These are phyloP conservation scores for Brachyhypopomus occidentalis DNA, from an alignment of 2,113 vertebrate species.

Conservation along the genomic window DNA sequence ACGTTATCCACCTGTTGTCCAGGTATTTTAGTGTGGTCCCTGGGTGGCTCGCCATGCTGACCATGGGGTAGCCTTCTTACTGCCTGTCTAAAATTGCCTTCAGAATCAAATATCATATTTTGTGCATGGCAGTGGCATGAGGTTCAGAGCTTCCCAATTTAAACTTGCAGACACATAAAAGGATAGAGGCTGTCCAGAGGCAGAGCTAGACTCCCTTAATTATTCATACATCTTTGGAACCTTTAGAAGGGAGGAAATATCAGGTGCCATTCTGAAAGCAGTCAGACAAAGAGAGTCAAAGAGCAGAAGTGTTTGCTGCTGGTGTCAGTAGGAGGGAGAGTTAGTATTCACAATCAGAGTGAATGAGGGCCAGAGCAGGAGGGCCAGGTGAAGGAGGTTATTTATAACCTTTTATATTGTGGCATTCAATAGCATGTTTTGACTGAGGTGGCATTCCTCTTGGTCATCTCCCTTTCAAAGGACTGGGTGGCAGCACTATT, in stretches of 20 bases:
- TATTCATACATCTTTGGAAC: slow-evolving; percentile 38
- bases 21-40: background rate
- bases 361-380: background rate
- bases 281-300: slow-evolving; percentile 47
- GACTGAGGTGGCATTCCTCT: background rate
- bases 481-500: background rate
- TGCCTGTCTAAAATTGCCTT: background rate
- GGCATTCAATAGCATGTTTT: slow-evolving; percentile 29
- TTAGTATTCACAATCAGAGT: slow-evolving; percentile 15
- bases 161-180: slow-evolving; percentile 13
- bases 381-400: slow-evolving; percentile 27
- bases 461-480: too few species aligned
- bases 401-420: slow-evolving; percentile 36
- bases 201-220: slow-evolving; percentile 39
- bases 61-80: background rate
- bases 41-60: background rate
- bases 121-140: background rate
- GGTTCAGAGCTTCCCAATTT: background rate
- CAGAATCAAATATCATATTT: background rate
- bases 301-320: slow-evolving; percentile 23
- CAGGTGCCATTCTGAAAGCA: slow-evolving; percentile 33
- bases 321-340: slow-evolving; percentile 7
- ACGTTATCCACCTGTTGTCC: background rate
- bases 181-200: background rate
- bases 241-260: slow-evolving; percentile 33